Evolutionary conservation across 2,888 invertebrate species (phyloP).

Genomic region (Helleia helle): DNA sequence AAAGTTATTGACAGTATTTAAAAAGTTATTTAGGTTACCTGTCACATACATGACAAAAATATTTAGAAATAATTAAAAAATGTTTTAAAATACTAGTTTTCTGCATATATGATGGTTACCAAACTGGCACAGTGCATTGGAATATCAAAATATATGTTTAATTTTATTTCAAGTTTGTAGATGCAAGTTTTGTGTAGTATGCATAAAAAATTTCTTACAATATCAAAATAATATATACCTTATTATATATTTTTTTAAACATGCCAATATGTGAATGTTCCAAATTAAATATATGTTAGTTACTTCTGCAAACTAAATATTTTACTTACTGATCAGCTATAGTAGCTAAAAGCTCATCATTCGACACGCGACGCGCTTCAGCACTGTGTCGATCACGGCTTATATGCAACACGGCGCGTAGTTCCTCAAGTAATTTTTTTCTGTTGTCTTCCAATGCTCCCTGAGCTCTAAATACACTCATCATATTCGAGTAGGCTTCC

Average conservation of each 20-base stretch:
- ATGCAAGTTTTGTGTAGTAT: no score
- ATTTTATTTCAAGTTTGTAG: no score
- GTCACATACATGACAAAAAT: conserved; percentile 29
- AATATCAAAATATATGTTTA: no score
- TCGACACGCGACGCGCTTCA: conserved; percentile 92
- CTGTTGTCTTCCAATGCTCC: conserved; percentile 89
- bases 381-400: conserved; percentile 93
- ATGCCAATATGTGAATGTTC: conserved; percentile 4
- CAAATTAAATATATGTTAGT: conserved; percentile 29
- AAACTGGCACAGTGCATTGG: no score
- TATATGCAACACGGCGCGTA: conserved; percentile 88
- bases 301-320: conserved; percentile 41
- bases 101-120: not conserved
- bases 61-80: no score
- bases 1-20: not conserved
- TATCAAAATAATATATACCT: no score
- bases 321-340: conserved; percentile 89
- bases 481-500: conserved; percentile 92
- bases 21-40: conserved; percentile 43
- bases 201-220: no score
- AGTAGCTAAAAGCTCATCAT: conserved; percentile 90
- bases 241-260: no score
- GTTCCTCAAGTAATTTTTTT: conserved; percentile 86
- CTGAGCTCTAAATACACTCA: conserved; percentile 93
- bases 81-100: not conserved